A percentile compares a stretch with the other conserved stretches of the same genome.
Evolutionary conservation across 1,140 invertebrate genomes (phyloP).

Genomic region (Augochlora pura): DNA sequence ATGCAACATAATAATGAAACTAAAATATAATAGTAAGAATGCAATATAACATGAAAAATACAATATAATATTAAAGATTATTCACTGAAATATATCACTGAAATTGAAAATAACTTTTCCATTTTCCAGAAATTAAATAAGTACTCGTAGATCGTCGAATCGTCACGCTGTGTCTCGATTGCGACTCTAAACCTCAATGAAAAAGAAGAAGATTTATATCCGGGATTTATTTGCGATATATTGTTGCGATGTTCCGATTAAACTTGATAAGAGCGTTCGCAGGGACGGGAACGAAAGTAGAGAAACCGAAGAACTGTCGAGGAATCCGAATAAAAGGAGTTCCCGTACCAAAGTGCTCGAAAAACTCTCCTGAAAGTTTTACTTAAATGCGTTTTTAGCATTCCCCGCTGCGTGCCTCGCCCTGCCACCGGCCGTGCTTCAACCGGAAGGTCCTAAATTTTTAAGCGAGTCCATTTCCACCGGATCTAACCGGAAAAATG

Average conservation of each 20-base stretch:
- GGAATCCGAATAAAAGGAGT: constrained; percentile 31
- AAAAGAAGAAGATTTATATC: no score
- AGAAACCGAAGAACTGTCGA: background rate
- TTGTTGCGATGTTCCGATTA: background rate
- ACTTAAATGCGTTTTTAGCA: constrained; percentile 42
- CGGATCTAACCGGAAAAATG: background rate
- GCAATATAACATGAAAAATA: no score
- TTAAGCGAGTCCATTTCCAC: constrained; percentile 35
- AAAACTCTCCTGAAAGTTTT: constrained; percentile 42
- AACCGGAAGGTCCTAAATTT: constrained; percentile 15
- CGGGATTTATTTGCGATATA: no score
- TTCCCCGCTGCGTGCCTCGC: constrained; percentile 15
- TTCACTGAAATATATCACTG: no score
- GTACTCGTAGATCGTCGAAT: no score
- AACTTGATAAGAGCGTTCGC: background rate
- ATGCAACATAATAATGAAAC: no score
- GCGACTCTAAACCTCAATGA: no score
- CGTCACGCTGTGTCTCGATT: no score
- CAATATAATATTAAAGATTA: no score
- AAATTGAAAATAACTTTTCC: no score
- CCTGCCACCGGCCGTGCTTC: background rate
- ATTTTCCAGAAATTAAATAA: no score
- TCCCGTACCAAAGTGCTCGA: constrained; percentile 21
- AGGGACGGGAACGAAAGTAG: background rate
- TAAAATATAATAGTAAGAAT: no score